Percentiles rank a stretch among this genome's conserved stretches.
Conservation (phyloP, 2,888 invertebrate genomes). For the Anoplius nigerrimus region DNA sequence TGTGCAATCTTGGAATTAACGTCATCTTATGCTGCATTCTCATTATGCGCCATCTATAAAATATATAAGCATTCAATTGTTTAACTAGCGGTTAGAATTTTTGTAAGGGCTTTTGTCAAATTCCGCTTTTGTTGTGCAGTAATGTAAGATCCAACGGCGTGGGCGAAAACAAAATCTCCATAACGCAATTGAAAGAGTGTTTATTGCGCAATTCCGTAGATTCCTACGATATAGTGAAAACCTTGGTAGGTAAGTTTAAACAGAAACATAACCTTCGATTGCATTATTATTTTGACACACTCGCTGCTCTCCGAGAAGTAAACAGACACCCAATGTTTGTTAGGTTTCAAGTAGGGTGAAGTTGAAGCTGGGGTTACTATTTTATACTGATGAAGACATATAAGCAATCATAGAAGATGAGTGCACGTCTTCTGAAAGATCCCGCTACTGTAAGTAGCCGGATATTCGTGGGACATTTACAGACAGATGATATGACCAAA, state of each 20-base stretch:
- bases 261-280: not conserved
- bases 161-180: too few species aligned
- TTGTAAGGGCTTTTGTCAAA: not conserved
- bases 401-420: conserved; percentile 38
- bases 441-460: conserved; percentile 84
- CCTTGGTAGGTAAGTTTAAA: not conserved
- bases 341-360: not conserved
- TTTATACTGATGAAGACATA: not conserved
- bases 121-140: too few species aligned
- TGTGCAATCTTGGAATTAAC: conserved; percentile 1
- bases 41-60: not conserved
- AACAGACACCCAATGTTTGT: not conserved
- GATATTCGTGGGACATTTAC: conserved; percentile 88
- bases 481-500: conserved; percentile 80
- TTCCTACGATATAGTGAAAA: not conserved
- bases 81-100: conserved; percentile 1
- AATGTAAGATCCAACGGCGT: too few species aligned
- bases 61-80: not conserved
- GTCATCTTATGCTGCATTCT: not conserved
- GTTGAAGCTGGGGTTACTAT: not conserved
- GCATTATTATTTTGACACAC: conserved; percentile 2
- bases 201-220: too few species aligned
- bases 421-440: conserved; percentile 79
- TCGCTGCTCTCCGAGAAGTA: not conserved
- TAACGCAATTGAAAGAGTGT: too few species aligned